Evolutionary conservation across 2,888 invertebrate species (phyloP).

Genomic region (Eubasilissa splendida): DNA sequence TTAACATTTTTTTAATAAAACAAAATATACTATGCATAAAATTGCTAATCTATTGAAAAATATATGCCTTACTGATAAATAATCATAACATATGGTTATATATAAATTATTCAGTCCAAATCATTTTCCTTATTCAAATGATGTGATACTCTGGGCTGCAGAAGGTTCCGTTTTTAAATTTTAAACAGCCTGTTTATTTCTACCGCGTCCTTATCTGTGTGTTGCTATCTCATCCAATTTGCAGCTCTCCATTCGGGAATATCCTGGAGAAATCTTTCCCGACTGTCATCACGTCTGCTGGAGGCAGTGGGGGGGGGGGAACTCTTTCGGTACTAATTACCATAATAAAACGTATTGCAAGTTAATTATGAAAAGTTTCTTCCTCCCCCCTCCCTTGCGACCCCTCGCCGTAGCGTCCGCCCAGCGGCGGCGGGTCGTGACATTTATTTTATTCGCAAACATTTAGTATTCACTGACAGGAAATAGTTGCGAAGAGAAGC

Average conservation of each 20-base stretch:
- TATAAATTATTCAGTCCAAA: too few species aligned
- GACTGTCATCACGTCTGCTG: conserved; percentile 28
- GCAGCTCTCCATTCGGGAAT: conserved; percentile 7
- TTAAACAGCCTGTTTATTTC: conserved; percentile 25
- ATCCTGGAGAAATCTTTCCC: conserved; percentile 23
- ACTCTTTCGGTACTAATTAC: conserved; percentile 54
- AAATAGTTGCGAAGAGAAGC: background rate
- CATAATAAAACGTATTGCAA: conserved; percentile 58
- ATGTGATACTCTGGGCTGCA: background rate
- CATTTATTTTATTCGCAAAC: conserved; percentile 29
- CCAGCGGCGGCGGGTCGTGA: conserved; percentile 12
- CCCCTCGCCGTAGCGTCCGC: conserved; percentile 28
- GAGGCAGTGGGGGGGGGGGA: conserved; percentile 7
- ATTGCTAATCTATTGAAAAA: too few species aligned
- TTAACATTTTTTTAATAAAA: too few species aligned
- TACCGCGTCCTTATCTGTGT: conserved; percentile 3
- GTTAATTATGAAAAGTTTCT: conserved; percentile 57
- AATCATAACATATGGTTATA: too few species aligned
- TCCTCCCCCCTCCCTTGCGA: conserved; percentile 3
- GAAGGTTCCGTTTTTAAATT: conserved; percentile 24
- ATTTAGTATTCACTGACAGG: conserved; percentile 7
- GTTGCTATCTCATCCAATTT: conserved; percentile 38
- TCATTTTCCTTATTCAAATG: background rate
- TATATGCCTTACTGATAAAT: too few species aligned
- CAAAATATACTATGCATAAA: too few species aligned